Percentiles rank a stretch among this genome's conserved stretches.
Conservation (phyloP, 2,797 vertebrate genomes). For the Chelmon rostratus region DNA sequence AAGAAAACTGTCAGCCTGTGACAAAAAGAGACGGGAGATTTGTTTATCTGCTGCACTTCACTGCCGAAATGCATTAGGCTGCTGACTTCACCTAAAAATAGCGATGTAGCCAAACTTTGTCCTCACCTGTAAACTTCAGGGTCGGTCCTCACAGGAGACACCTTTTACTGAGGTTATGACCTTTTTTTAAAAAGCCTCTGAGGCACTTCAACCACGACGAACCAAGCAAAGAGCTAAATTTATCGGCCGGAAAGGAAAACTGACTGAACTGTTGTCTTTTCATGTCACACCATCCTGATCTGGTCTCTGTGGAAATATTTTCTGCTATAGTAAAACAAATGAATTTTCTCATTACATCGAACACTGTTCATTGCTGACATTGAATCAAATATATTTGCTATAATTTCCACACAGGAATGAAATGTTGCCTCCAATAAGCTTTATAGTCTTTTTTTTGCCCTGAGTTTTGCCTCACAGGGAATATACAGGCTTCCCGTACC, state of each 20-base stretch:
- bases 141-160: background rate
- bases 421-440: background rate
- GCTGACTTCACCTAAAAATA: slow-evolving; percentile 26
- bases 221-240: background rate
- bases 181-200: background rate
- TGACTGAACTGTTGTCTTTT: background rate
- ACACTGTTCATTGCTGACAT: background rate
- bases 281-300: too few relatives aligned
- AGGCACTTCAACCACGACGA: background rate
- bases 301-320: background rate
- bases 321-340: background rate
- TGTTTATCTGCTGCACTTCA: slow-evolving; percentile 28
- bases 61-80: background rate
- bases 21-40: background rate
- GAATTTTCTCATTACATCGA: background rate
- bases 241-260: background rate
- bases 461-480: background rate
- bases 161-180: background rate
- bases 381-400: background rate
- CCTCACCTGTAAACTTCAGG: slow-evolving; percentile 21
- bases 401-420: background rate
- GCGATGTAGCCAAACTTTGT: background rate
- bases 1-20: background rate
- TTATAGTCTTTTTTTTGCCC: background rate
- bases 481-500: background rate